Conservation (phyloP, 2,113 vertebrate species). For the Mesitornis unicolor region DNA sequence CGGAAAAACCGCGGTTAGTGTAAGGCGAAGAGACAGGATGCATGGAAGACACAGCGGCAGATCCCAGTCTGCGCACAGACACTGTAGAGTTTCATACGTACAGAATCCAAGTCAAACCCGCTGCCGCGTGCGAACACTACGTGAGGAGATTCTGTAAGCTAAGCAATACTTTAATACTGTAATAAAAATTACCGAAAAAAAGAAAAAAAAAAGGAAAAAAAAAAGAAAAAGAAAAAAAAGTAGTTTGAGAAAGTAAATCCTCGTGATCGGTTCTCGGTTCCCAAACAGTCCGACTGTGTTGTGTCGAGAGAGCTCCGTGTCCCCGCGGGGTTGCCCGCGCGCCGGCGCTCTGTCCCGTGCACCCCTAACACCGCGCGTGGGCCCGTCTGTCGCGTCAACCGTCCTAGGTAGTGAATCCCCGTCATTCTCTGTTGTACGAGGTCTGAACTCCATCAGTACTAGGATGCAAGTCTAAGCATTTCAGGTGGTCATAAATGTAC, state of each 20-base stretch:
- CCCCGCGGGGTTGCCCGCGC: not conserved
- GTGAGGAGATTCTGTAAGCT: constrained; percentile 68
- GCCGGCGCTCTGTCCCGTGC: constrained; percentile 56
- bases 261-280: constrained; percentile 34
- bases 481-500: constrained; percentile 80
- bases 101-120: constrained; percentile 49
- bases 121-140: constrained; percentile 66
- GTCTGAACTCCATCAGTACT: constrained; percentile 77
- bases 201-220: constrained; percentile 31
- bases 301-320: constrained; percentile 60
- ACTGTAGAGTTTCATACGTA: constrained; percentile 66
- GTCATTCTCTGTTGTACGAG: constrained; percentile 67
- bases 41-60: constrained; percentile 50
- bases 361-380: constrained; percentile 46
- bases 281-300: constrained; percentile 65
- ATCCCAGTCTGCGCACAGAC: constrained; percentile 55
- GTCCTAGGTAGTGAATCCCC: constrained; percentile 58
- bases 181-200: constrained; percentile 70
- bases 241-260: constrained; percentile 32
- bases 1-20: constrained; percentile 1
- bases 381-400: constrained; percentile 66
- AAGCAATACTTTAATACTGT: constrained; percentile 86
- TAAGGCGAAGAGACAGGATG: constrained; percentile 33
- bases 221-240: constrained; percentile 45
- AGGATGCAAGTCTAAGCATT: constrained; percentile 76